Conservation (phyloP, 2,888 invertebrate species). For the Ommatoiulus sabulosus region DNA sequence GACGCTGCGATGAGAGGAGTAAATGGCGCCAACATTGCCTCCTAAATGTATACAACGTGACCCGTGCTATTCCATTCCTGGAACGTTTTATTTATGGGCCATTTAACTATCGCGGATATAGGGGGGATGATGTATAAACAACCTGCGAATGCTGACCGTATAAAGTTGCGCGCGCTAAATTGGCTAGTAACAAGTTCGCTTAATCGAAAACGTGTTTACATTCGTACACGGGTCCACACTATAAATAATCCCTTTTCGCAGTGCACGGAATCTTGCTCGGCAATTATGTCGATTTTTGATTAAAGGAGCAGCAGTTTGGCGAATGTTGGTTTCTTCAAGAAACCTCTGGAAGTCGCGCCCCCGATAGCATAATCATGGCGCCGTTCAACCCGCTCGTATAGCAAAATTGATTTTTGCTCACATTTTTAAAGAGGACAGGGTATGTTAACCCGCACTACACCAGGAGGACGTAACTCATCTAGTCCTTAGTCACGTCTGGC, state of each 20-base stretch:
- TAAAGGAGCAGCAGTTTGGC: background rate
- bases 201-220: conserved; percentile 34
- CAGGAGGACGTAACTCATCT: background rate
- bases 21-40: background rate
- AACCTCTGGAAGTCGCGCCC: background rate
- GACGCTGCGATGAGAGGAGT: background rate
- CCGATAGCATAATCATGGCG: background rate
- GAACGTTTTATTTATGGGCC: background rate
- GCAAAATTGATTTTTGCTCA: background rate
- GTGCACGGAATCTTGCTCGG: background rate
- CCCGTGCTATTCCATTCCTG: background rate
- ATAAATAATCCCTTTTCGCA: background rate
- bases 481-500: background rate
- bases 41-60: conserved; percentile 5
- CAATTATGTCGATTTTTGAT: background rate
- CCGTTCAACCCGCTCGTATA: background rate
- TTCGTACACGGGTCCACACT: background rate
- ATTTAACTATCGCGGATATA: background rate
- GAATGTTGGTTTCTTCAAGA: background rate
- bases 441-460: background rate
- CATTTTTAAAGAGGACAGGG: background rate
- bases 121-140: background rate
- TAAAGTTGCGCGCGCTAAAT: background rate
- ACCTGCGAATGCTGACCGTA: conserved; percentile 8
- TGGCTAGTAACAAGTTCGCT: background rate